Conservation (phyloP, 1,140 invertebrate species). For the Cydia strobilella region DNA sequence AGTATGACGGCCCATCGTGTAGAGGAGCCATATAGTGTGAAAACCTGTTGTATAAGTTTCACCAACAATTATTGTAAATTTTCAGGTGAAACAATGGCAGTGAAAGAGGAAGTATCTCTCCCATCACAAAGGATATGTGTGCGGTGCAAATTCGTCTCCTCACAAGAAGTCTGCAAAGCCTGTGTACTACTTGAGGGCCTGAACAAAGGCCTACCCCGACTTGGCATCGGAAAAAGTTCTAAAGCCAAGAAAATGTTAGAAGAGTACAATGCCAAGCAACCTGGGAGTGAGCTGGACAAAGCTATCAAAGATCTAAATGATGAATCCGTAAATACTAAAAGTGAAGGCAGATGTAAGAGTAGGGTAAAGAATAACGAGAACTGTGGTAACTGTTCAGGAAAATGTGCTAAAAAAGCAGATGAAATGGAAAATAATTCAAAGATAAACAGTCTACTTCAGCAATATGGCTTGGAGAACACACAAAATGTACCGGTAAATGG, state of each 20-base stretch:
- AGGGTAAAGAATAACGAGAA: slow-evolving; percentile 35
- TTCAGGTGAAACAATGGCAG: slow-evolving; percentile 91
- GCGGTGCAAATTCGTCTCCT: slow-evolving; percentile 97
- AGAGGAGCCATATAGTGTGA: too few relatives aligned
- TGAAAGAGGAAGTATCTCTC: slow-evolving; percentile 91
- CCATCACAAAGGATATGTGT: slow-evolving; percentile 90
- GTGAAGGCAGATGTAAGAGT: slow-evolving; percentile 28
- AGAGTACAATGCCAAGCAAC: slow-evolving; percentile 65
- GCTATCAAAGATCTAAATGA: slow-evolving; percentile 55
- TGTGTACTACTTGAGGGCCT: slow-evolving; percentile 97
- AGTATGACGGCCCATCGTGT: too few relatives aligned
- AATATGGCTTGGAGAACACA: slow-evolving; percentile 50
- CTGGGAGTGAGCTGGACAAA: slow-evolving; percentile 39
- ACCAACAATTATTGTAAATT: slow-evolving; percentile 43
- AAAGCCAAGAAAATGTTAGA: slow-evolving; percentile 85
- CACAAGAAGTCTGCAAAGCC: slow-evolving; percentile 97
- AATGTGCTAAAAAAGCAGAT: slow-evolving; percentile 42
- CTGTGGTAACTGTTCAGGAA: slow-evolving; percentile 53
- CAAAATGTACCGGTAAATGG: neutral
- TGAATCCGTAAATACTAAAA: slow-evolving; percentile 29
- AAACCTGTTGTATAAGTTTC: too few relatives aligned
- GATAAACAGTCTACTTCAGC: slow-evolving; percentile 52
- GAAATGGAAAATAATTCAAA: slow-evolving; percentile 45
- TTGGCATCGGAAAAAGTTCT: slow-evolving; percentile 92
- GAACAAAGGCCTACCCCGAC: slow-evolving; percentile 93